phyloP scores from a whole-genome alignment of 2,797 vertebrate species.

The Sebastolobus altivelis region DNA sequence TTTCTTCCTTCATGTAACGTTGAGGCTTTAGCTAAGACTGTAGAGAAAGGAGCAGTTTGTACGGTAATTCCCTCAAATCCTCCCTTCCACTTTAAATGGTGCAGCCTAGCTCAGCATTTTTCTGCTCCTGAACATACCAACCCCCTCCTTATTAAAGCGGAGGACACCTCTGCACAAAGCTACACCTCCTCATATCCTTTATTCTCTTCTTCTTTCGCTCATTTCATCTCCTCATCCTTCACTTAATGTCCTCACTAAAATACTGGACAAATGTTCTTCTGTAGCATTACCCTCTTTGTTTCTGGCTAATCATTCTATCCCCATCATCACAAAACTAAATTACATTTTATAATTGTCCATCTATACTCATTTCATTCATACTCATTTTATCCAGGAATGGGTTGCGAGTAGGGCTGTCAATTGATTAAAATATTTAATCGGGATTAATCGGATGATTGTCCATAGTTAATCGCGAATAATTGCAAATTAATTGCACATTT shows the following conservation, averaged over 20 bases:
- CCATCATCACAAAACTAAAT: background rate
- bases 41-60: slow-evolving; percentile 39
- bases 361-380: too few relatives aligned
- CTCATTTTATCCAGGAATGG: too few relatives aligned
- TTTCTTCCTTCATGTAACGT: background rate
- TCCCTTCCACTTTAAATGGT: slow-evolving; percentile 27
- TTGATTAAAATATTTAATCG: too few relatives aligned
- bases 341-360: background rate
- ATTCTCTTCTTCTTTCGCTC: background rate
- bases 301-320: background rate
- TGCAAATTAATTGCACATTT: too few relatives aligned
- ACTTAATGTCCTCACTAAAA: background rate
- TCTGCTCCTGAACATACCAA: slow-evolving; percentile 24
- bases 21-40: slow-evolving; percentile 45
- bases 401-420: too few relatives aligned
- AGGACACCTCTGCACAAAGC: slow-evolving; percentile 21
- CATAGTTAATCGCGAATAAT: too few relatives aligned
- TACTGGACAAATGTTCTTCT: background rate
- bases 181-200: background rate
- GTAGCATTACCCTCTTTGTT: background rate
- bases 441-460: too few relatives aligned
- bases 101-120: slow-evolving; percentile 48
- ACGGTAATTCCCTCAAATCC: slow-evolving; percentile 60
- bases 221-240: background rate
- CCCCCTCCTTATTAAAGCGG: slow-evolving; percentile 12